Percentiles rank a stretch among this genome's conserved stretches.
phyloP scores from a whole-genome alignment of 2,797 vertebrate genomes.

The Kryptopterus vitreolus region DNA sequence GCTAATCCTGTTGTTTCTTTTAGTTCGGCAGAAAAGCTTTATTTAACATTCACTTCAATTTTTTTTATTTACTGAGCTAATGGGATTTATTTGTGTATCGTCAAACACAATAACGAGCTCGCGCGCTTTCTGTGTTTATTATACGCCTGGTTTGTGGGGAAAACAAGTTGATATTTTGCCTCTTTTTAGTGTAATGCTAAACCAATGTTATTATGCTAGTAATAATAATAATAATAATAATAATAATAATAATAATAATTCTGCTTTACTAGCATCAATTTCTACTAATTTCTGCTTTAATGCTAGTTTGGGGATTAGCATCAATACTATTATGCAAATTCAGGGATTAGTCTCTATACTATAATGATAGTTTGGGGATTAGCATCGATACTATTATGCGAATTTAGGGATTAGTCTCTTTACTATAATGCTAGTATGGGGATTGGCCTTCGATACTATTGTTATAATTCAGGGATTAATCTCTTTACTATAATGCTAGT shows the following conservation, averaged over 20 bases:
- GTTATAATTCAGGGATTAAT: background rate
- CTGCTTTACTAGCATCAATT: background rate
- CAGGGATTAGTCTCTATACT: background rate
- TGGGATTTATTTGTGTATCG: background rate
- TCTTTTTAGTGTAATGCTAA: background rate
- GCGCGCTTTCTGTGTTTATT: background rate
- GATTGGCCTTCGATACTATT: background rate
- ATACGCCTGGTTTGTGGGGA: background rate
- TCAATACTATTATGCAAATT: background rate
- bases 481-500: background rate
- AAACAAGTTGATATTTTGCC: too few species aligned
- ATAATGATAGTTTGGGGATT: background rate
- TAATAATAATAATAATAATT: too few species aligned
- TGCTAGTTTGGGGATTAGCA: background rate
- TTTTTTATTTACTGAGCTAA: background rate
- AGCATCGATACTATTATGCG: background rate
- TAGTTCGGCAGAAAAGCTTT: background rate
- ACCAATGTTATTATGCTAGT: background rate
- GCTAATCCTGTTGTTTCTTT: background rate
- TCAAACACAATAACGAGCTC: too few species aligned
- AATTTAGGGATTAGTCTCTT: background rate
- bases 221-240: too few species aligned
- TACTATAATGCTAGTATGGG: background rate
- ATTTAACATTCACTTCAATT: background rate
- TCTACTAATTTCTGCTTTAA: background rate